Base-by-base conservation (phyloP, 2,888 invertebrate genomes). In the Rosalia funebris region DNA sequence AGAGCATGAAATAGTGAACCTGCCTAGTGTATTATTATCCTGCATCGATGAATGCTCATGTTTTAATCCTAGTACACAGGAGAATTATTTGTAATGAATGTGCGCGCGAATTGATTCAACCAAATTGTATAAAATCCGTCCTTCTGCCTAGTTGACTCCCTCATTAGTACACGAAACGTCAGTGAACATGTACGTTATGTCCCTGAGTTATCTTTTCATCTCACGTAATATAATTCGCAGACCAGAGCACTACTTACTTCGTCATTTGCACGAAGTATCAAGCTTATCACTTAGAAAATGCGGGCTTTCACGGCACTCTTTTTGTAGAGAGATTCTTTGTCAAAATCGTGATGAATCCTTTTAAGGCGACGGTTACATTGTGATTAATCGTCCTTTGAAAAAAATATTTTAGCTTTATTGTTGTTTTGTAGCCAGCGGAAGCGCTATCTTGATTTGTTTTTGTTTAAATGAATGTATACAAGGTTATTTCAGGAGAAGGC, bases 251-350 rank as follows among this genome's bases (percentile, higher is more conserved):
- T 44, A 25, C 41, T 44, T 44, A 25, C 12, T 25, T 44, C 20
- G 44, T 44, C 44, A 25, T 44, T 44, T 19, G 25, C 20, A 19
- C 44, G 44, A 44, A 44, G 20, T 20, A 44, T 44, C 25, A 44
- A 10, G 19, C 44, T 44, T 44, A 44, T 44, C 44, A 44, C 20
- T 12, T 12, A 2, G 7, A 12, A 20, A 44, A 25, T 44, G 44
- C 20, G 20, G 44, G 25, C 25, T 25, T 44, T 44, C 44, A 44
- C 2, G 25, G 11, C n/a, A 5, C 14, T 16, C 25, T 11, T 20
- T 14, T 25, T 44, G 11, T 12, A 12, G 25, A 25, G 11, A 20
- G 5, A 12, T 20, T 9, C 5, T 1, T 12, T n/a, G n/a, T n/a
- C 20, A 9, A 12, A 25, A 44, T 25, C 44, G 20, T 44, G 20